These are phyloP conservation scores for Camponotus fellah DNA, from an alignment of 2,888 invertebrate species.

Conservation along the genomic window DNA sequence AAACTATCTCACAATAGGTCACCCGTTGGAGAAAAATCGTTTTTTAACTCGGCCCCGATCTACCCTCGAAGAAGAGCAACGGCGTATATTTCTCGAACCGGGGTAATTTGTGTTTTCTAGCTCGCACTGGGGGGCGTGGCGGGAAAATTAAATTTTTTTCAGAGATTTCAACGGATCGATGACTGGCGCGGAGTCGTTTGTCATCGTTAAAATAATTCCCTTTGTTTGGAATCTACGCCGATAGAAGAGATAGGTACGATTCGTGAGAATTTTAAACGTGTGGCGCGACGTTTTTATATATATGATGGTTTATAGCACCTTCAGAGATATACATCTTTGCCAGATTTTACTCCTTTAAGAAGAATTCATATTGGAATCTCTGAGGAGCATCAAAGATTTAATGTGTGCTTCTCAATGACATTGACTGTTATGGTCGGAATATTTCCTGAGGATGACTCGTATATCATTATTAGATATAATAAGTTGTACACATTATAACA, in stretches of 20 bases:
- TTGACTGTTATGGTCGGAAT: neutral
- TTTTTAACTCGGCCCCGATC: constrained; percentile 78
- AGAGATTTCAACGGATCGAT: constrained; percentile 45
- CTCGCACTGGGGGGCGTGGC: constrained; percentile 76
- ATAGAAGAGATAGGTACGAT: constrained; percentile 41
- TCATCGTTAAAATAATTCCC: constrained; percentile 82
- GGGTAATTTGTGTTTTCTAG: constrained; percentile 80
- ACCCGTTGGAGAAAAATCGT: constrained; percentile 78
- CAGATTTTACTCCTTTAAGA: constrained; percentile 30
- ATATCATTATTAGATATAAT: neutral
- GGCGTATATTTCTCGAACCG: constrained; percentile 73
- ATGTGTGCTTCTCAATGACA: neutral
- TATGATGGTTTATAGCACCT: constrained; percentile 67
- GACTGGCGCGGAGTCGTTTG: constrained; percentile 76
- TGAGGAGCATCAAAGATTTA: constrained; percentile 33
- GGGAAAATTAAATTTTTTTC: constrained; percentile 80
- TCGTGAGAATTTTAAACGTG: constrained; percentile 30
- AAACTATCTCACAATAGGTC: constrained; percentile 59
- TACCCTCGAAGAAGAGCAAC: constrained; percentile 64
- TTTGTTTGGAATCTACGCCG: constrained; percentile 67
- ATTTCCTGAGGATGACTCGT: neutral
- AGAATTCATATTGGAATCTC: constrained; percentile 38
- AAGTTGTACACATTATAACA: neutral
- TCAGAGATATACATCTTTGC: constrained; percentile 55
- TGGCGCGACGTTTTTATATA: constrained; percentile 5